These are phyloP conservation scores for Pteronura brasiliensis DNA, from an alignment of 2,113 vertebrate species.

Conservation along the genomic window DNA sequence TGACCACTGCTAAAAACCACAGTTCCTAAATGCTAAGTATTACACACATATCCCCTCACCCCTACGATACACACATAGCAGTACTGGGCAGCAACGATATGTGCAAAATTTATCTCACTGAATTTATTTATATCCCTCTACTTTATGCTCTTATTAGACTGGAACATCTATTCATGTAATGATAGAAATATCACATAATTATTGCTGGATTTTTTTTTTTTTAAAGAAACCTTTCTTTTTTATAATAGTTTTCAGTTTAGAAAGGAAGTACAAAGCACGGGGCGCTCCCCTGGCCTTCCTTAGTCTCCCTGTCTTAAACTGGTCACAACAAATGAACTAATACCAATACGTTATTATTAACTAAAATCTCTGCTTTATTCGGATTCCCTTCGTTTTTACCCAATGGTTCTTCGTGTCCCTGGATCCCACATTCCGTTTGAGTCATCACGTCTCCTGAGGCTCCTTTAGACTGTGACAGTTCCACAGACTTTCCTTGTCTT, in stretches of 20 bases:
- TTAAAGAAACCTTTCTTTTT: not conserved
- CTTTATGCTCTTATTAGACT: not conserved
- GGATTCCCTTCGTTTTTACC: not conserved
- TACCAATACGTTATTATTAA: too few species aligned
- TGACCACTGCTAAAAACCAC: not conserved
- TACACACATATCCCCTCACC: not conserved
- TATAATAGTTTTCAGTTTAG: not conserved
- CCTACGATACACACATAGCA: not conserved
- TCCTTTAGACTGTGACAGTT: not conserved
- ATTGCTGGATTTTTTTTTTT: not conserved
- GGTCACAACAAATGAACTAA: not conserved
- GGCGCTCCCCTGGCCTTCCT: not conserved
- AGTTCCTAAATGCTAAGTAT: not conserved
- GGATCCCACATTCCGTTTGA: not conserved
- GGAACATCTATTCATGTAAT: not conserved
- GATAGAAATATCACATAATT: not conserved
- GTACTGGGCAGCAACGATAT: not conserved
- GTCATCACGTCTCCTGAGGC: not conserved
- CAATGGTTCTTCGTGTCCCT: not conserved
- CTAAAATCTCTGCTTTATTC: not conserved
- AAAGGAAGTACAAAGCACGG: not conserved
- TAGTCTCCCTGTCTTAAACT: not conserved
- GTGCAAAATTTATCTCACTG: not conserved
- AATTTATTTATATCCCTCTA: not conserved
- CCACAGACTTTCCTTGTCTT: not conserved